Evolutionary conservation across 1,140 invertebrate genomes (phyloP), one percentile per base, ranked within the genome.

Genomic region (Macrobrachium rosenbergii): DNA sequence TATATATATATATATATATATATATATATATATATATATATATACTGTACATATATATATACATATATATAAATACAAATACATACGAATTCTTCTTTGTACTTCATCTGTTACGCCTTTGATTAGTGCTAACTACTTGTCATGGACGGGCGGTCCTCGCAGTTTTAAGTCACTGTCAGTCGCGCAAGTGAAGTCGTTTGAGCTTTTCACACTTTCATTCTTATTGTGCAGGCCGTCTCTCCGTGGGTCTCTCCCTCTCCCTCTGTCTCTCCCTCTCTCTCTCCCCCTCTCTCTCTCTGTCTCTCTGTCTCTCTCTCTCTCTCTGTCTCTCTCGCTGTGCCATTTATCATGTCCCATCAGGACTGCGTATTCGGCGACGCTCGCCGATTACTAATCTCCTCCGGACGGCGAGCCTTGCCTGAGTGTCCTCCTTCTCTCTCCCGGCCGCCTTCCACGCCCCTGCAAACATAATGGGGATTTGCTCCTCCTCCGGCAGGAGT

Each of bases 241-340:
- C 72, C 45, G 28, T 28, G 19, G n/a, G 19, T 75, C 72, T 75
- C 72, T 75, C 72, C 28, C 72, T 75, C 72, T 75, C 72, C 12
- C 64, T 67, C 79, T 37, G 23, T 28, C 60, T 37, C 62, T 67
- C 62, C 14, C 60, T 82, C 62, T 14, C 43, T 45, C 62, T 28
- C 62, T 37, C 43, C n/a, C 62, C 16, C 43, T 60, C 21, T n/a
- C n/a, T n/a, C n/a, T n/a, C n/a, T n/a, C n/a, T n/a, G n/a, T n/a
- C 37, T n/a, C 45, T 75, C 28, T 75, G n/a, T n/a, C 37, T n/a
- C 45, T 75, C 28, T 75, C 72, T 75, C 43, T 73, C 67, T 58
- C 81, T 52, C 64, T 59, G n/a, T 23, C 81, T 83, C 10, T 75
- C 5, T 75, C 72, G 17, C 2, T 73, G 3, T 21, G 17, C 23